Evolutionary conservation across 2,113 vertebrate species (phyloP).

Genomic region (Rousettus leschenaultii): DNA sequence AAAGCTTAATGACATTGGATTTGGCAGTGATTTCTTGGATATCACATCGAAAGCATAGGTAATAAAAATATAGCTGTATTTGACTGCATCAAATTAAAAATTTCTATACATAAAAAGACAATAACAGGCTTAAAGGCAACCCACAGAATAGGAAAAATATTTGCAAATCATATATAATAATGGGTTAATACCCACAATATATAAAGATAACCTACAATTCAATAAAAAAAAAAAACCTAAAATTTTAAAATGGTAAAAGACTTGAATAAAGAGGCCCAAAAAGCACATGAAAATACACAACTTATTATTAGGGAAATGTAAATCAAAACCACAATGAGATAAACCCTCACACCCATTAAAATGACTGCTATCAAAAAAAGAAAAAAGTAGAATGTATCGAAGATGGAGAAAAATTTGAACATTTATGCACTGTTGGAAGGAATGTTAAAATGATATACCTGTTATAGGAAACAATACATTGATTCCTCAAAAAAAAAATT

Average conservation of each 20-base stretch:
- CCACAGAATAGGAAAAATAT: neutral
- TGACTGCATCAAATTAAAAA: neutral
- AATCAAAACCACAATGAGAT: neutral
- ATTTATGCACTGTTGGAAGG: neutral
- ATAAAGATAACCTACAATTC: neutral
- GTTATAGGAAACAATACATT: neutral
- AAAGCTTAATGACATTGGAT: neutral
- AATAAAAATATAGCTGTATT: neutral
- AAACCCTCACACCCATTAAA: neutral
- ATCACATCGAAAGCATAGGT: neutral
- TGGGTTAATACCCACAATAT: neutral
- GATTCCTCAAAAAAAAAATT: neutral
- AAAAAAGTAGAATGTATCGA: neutral
- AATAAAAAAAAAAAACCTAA: neutral
- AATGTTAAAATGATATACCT: neutral
- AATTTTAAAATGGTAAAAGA: neutral
- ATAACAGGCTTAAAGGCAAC: neutral
- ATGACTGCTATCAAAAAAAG: neutral
- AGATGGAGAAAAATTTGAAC: neutral
- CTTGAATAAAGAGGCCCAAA: neutral
- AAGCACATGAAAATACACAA: neutral
- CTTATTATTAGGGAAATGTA: neutral
- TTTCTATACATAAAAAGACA: neutral
- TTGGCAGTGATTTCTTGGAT: neutral
- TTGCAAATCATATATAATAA: neutral